Conservation (phyloP, 2,113 vertebrate genomes). For the Sialia sialis region DNA sequence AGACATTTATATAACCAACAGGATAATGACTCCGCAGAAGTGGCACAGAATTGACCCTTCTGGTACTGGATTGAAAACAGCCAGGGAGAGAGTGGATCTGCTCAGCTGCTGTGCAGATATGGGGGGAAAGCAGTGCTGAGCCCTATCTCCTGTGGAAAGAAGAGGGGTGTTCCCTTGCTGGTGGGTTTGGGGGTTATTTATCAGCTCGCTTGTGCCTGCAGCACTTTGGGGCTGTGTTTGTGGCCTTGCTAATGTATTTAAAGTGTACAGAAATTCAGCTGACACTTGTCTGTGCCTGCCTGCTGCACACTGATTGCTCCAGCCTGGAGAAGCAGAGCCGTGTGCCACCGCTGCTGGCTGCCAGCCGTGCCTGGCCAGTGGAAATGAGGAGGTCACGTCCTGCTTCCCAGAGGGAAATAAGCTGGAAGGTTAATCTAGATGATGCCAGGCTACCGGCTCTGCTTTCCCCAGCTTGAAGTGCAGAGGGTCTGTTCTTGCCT, state of each 20-base stretch:
- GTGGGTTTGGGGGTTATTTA: neutral
- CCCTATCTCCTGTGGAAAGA: neutral
- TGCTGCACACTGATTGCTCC: neutral
- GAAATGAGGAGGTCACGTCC: slow-evolving; percentile 16
- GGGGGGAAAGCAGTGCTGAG: neutral
- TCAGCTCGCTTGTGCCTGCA: neutral
- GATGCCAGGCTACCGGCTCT: neutral
- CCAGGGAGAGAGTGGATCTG: neutral
- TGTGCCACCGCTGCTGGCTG: neutral
- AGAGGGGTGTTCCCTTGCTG: neutral
- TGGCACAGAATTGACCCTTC: slow-evolving; percentile 53
- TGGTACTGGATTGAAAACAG: slow-evolving; percentile 16
- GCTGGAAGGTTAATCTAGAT: neutral
- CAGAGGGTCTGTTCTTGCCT: neutral
- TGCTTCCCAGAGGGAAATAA: neutral
- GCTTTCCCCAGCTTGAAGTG: neutral
- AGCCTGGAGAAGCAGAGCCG: neutral
- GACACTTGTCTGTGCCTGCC: slow-evolving; percentile 19
- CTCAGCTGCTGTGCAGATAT: neutral
- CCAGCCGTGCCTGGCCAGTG: neutral
- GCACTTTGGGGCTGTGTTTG: neutral
- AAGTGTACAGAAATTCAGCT: neutral
- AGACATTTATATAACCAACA: slow-evolving; percentile 62
- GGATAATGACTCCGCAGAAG: slow-evolving; percentile 62
- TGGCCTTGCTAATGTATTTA: slow-evolving; percentile 15